Base-by-base conservation (phyloP, 2,113 vertebrate species). In the Hepsetus odoe region DNA sequence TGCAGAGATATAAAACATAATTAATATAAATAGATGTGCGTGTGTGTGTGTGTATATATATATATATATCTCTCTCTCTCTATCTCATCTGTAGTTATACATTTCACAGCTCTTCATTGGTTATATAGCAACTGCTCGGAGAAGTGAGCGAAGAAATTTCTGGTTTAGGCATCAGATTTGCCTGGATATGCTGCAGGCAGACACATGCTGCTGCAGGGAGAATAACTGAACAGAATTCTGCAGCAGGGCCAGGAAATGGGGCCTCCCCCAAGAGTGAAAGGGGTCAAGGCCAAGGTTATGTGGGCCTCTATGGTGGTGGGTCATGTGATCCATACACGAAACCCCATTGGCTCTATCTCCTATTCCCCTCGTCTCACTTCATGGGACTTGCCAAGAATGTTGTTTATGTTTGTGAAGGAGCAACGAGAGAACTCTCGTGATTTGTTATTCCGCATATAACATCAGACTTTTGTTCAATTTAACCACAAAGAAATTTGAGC, bases 271-370 rank as follows among this genome's bases (percentile, higher is more conserved):
- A 42, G 65, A 77, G 58, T 28, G 38, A 53, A n/a, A 49, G 30
- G 74, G 83, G 80, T 82, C 83, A 85, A 77, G 83, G 73, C 73
- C 83, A 85, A 85, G 83, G 83, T 80, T 49, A 11, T 24, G 40
- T 68, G 59, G 62, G 78, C 74, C 80, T 77, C 74, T 58, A 12
- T 51, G 44, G 4, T 40, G n/a, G 46, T 44, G 80, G 76, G 74
- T 71, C 80, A 82, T 70, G 80, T 82, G 74, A 80, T 71, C 46
- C n/a, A 22, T 20, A 4, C 40, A 24, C 58, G 71, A 70, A 71
- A 77, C 24, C 51, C 24, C 61, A 82, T 77, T 84, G 76, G 80
- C 20, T 67, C 24, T 16, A 64, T 55, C 42, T 35, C 72, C 42
- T 56, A 7, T 46, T 74, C 11, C 49, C 53, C 69, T 26, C 61